Base-by-base conservation (phyloP, 2,113 vertebrate genomes). In the Apodemus speciosus region DNA sequence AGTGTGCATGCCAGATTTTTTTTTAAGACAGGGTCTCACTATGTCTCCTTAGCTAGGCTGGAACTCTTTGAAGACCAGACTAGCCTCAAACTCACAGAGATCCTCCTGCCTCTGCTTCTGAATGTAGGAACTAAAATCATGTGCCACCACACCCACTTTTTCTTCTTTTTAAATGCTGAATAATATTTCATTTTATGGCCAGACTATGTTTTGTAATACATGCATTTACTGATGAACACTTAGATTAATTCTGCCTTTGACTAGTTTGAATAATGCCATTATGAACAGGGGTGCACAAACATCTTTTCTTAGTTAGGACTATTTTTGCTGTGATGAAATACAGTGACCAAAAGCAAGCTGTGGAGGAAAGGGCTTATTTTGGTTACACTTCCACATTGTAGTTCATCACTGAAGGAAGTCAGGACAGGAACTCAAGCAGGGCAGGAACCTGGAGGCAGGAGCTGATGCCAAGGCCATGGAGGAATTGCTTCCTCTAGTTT, bases 101-200 rank as follows among this genome's bases (percentile, higher is more conserved):
- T 83, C 79, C 38, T 40, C 21, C 38, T 40, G 21, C 69, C 71
- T 83, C 79, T 83, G 56, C 38, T 7, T 83, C 56, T 60, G 38
- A 60, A 23, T 83, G 13, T 7, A 30, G 49, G 79, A 15, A 83
- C 40, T 81, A 81, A 81, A 81, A 51, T 14, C 2, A 2, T 60
- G 53, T 60, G 56, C 2, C 14, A 43, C 56, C 23, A 83, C 25
- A 60, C n/a, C 21, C 56, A 83, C 14, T 23, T 75, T 58, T 75
- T 35, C 23, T 87, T 86, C 32, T 10, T 80, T 92, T 71, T 77
- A 35, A 92, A 85, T 76, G n/a, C 71, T 92, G 60, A 76, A 9
- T 92, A 85, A 76, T 86, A 86, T 56, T 68, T 38, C 81, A 76
- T 43, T 43, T 68, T 71, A 30, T 69, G 51, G 21, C n/a, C 69